Percentiles rank a stretch among this genome's conserved stretches.
Conservation (phyloP, 2,113 vertebrate genomes). For the Leucosticte australis region DNA sequence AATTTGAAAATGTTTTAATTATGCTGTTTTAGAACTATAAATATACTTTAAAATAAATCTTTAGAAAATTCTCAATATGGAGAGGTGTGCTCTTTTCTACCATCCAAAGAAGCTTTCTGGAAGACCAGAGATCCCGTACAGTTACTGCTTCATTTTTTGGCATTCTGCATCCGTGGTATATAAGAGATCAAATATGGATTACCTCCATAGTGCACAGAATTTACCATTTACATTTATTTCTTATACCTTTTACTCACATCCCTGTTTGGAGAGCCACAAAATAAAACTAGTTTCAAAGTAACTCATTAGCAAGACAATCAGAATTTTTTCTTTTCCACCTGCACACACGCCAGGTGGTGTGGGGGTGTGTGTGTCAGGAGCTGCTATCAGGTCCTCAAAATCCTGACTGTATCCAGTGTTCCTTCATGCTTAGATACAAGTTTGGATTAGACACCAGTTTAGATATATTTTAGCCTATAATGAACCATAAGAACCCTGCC, state of each 20-base stretch:
- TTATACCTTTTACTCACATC: neutral
- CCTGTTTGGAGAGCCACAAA: neutral
- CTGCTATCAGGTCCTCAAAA: neutral
- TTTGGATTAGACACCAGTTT: neutral
- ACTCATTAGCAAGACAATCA: neutral
- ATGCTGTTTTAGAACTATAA: neutral
- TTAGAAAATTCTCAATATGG: neutral
- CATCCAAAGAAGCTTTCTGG: neutral
- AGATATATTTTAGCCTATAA: neutral
- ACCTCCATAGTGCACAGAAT: neutral
- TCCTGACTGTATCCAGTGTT: neutral
- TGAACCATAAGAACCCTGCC: neutral
- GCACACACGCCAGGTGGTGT: rapidly evolving
- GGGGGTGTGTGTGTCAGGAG: rapidly evolving
- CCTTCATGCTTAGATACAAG: neutral
- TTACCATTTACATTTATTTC: neutral
- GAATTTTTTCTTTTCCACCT: neutral
- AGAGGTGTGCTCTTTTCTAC: neutral
- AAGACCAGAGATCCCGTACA: neutral
- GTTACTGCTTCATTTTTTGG: neutral
- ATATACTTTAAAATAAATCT: neutral
- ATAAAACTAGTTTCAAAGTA: neutral
- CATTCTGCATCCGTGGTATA: neutral
- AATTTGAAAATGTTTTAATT: neutral
- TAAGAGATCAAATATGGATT: neutral